Base-by-base conservation (phyloP, 2,888 invertebrate genomes). In the Erebia aethiops region DNA sequence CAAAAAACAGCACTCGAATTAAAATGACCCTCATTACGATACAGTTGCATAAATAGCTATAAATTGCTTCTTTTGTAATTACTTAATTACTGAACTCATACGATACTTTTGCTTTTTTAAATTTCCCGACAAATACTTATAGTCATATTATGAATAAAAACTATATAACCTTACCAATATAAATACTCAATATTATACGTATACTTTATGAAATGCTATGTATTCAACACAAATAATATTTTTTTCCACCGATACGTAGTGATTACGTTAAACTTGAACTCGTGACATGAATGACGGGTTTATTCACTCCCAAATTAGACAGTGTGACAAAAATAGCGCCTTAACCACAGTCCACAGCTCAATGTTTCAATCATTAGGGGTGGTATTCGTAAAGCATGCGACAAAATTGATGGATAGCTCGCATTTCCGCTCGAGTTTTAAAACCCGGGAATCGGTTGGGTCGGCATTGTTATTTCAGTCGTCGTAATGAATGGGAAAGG, bases 381-480 rank as follows among this genome's bases (percentile, higher is more conserved):
- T 85, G 87, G 81, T 82, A 81, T 83, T 84, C 81, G 81, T 84
- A 79, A 81, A 81, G 80, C 78, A 80, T 80, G 82, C 80, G 85
- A 87, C 85, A 87, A 87, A 88, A 84, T 86, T 88, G 91, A 91
- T 85, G 83, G 84, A 90, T 85, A 71, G 82, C 80, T 81, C 79
- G 78, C 79, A 81, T 85, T 87, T 90, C 89, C 90, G 88, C 82
- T 84, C 78, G 81, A 82, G 78, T 84, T 86, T 87, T 82, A 84
- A 85, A 85, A 81, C 80, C 80, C 79, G 79, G 77, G 79, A 80
- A 79, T 80, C 81, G 80, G 84, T 83, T 82, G 83, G 83, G 77
- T 79, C 79, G 74, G 84, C 82, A 88, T 91, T 92, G 91, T 92
- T 92, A 90, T 92, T 91, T 90, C 90, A 91, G 92, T 87, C 90